phyloP scores from a whole-genome alignment of 2,113 vertebrate genomes.

The Protomyctophum bolini region DNA sequence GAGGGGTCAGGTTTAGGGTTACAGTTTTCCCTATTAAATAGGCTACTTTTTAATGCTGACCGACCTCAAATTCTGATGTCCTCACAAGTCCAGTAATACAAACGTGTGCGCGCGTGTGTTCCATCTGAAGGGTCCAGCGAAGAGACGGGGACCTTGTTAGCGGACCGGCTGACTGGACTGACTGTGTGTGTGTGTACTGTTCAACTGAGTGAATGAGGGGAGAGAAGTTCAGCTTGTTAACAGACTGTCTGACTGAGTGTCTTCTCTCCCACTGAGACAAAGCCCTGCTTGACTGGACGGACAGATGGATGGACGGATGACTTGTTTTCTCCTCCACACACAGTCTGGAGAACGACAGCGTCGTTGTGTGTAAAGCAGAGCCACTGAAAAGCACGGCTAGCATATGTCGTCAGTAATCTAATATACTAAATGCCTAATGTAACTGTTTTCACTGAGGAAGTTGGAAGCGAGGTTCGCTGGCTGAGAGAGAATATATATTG shows the following conservation, averaged over 20 bases:
- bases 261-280: constrained; percentile 51
- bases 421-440: background rate
- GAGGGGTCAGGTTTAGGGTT: too few species aligned
- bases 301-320: constrained; percentile 36
- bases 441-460: background rate
- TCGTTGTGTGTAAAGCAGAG: background rate
- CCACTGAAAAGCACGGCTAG: background rate
- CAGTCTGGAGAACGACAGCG: background rate
- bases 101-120: constrained; percentile 4
- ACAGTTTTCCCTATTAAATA: too few species aligned
- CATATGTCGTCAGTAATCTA: constrained; percentile 1
- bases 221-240: constrained; percentile 12
- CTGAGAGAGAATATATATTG: too few species aligned
- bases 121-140: constrained; percentile 24
- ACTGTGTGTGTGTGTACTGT: too few species aligned
- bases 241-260: constrained; percentile 38
- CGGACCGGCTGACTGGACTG: constrained; percentile 19
- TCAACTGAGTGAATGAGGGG: background rate
- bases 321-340: constrained; percentile 17
- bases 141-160: constrained; percentile 57
- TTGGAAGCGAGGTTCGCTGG: too few species aligned
- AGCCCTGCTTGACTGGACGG: constrained; percentile 53
- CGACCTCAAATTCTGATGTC: too few species aligned
- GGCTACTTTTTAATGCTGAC: too few species aligned
- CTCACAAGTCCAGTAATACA: too few species aligned